phyloP scores from a whole-genome alignment of 2,888 invertebrate genomes.

The Helicoverpa assulta region DNA sequence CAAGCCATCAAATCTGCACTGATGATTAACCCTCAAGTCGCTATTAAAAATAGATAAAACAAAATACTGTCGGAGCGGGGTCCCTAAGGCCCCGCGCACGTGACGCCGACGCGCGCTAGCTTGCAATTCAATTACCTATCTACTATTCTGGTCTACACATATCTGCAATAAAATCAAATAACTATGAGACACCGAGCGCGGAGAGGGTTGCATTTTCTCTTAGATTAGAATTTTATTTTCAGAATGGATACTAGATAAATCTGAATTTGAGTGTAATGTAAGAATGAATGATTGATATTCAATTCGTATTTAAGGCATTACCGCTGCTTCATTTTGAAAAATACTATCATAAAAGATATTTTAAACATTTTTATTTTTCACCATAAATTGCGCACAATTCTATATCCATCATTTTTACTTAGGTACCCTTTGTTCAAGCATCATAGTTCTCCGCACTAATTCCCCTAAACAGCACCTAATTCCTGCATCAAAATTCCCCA shows the following conservation, averaged over 20 bases:
- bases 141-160: slow-evolving; percentile 71
- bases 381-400: background rate
- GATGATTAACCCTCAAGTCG: slow-evolving; percentile 83
- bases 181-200: slow-evolving; percentile 64
- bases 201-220: slow-evolving; percentile 49
- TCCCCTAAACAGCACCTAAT: slow-evolving; percentile 13
- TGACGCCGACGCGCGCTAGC: slow-evolving; percentile 75
- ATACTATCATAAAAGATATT: no score
- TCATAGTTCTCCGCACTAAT: background rate
- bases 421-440: background rate
- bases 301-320: background rate
- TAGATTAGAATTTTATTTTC: slow-evolving; percentile 34
- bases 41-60: slow-evolving; percentile 88
- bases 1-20: slow-evolving; percentile 78
- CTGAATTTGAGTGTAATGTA: slow-evolving; percentile 2
- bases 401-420: background rate
- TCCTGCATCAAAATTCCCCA: background rate
- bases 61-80: slow-evolving; percentile 80
- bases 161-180: slow-evolving; percentile 76
- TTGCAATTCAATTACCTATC: slow-evolving; percentile 84
- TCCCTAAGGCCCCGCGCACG: slow-evolving; percentile 77
- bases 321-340: background rate
- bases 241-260: slow-evolving; percentile 16
- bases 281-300: background rate
- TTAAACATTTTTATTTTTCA: no score